Base-by-base conservation (phyloP, 2,888 invertebrate species). In the Drosophila macrospina region DNA sequence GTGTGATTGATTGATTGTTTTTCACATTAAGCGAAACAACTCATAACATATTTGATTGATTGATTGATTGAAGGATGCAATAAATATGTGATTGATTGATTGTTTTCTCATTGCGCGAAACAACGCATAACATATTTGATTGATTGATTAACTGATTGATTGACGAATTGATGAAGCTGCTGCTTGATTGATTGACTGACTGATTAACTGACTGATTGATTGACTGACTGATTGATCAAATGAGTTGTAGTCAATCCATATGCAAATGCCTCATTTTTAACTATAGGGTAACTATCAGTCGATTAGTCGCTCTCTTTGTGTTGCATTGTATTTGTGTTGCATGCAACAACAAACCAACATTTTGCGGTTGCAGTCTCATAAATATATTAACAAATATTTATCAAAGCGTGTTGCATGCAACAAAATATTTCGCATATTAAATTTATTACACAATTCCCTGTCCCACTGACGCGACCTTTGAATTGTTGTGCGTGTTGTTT, bases 291-390 rank as follows among this genome's bases (percentile, higher is more conserved):
- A 6, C 36, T 16, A 11, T 11, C 5, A 2, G 55, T 44, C 44
- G 41, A 10, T n/a, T 10, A 32, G 5, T 30, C 4, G 13, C 2
- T 34, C 7, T 30, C 5, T 24, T 13, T 6, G 20, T 13, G 10
- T 10, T 13, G 41, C 41, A 16, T n/a, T n/a, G n/a, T 44, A 36
- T 54, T 54, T 54, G 26, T n/a, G 36, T 32, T 51, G 41, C 44
- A 41, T 10, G 36, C 57, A 39, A 47, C 36, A 62, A 24, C 48
- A 61, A 65, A 24, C 48, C 57, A 65, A 65, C 67, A 73, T 59
- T 73, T 55, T 62, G 74, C 51, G 74, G 78, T 62, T 37, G 47
- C 6, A 47, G 66, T 36, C 44, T 41, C 45, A 71, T 32, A 59
- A 48, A 50, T 28, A 61, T 51, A 13, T 42, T 60, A 55, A 60